These are phyloP conservation scores for Pluvianellus socialis DNA, from an alignment of 2,113 vertebrate genomes.

Conservation along the genomic window DNA sequence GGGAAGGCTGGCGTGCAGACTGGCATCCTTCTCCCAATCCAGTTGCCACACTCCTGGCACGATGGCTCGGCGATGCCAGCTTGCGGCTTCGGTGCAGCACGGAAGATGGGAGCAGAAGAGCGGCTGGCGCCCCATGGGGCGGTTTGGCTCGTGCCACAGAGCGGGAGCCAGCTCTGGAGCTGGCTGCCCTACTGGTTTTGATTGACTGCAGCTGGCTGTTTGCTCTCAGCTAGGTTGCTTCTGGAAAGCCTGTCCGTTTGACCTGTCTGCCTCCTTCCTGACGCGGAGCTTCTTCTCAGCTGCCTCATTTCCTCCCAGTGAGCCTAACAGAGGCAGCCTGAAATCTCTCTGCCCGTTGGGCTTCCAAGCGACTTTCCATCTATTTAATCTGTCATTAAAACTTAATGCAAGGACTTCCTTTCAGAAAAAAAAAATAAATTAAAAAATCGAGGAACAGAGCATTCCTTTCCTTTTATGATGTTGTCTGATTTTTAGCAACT, in stretches of 20 bases:
- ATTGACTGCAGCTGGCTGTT: constrained; percentile 24
- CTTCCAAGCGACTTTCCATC: constrained; percentile 1
- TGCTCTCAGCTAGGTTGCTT: background rate
- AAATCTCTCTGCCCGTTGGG: background rate
- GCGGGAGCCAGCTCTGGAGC: background rate
- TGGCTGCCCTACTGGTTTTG: background rate
- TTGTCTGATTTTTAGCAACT: background rate
- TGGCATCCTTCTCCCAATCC: background rate
- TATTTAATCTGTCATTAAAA: background rate
- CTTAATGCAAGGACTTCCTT: background rate
- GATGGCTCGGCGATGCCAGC: background rate
- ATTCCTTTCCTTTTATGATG: background rate
- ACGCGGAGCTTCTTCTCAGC: background rate
- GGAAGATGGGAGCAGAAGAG: background rate
- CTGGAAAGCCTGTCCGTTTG: constrained; percentile 13
- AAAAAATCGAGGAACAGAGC: background rate
- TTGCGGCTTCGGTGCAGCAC: accelerated
- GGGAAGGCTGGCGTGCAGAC: background rate
- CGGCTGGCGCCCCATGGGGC: accelerated
- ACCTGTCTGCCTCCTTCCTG: constrained; percentile 23
- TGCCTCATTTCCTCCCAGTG: background rate
- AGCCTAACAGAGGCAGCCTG: background rate
- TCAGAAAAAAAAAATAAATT: background rate
- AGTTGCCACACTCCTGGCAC: background rate
- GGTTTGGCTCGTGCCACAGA: background rate